Evolutionary conservation across 1,140 invertebrate genomes (phyloP).

Genomic region (Sinella curviseta): DNA sequence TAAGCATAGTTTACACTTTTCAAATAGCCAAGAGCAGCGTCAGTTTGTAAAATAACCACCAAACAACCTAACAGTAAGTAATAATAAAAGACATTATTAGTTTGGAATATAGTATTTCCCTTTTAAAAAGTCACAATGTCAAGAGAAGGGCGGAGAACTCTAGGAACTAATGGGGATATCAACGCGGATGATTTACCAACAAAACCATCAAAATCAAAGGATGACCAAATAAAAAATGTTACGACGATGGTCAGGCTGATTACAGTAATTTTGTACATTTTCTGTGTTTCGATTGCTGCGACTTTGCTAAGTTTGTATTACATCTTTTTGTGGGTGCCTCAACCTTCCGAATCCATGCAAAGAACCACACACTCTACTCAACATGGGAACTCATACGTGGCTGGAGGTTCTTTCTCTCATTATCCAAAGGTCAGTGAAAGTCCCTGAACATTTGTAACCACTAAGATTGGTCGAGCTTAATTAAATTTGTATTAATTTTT

Average conservation of each 20-base stretch:
- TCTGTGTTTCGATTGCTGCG: neutral
- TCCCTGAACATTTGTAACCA: neutral
- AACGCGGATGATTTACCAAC: too few species aligned
- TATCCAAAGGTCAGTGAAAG: neutral
- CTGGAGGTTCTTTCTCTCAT: neutral
- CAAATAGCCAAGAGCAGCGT: too few species aligned
- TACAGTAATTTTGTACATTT: neutral
- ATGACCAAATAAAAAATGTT: neutral
- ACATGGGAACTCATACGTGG: neutral
- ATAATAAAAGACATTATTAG: too few species aligned
- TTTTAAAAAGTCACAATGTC: too few species aligned
- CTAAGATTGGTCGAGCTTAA: too few species aligned
- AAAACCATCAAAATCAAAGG: neutral
- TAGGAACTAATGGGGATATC: too few species aligned
- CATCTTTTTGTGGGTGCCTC: neutral
- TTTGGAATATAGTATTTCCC: too few species aligned
- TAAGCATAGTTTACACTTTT: too few species aligned
- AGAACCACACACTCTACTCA: neutral
- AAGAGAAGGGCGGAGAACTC: too few species aligned
- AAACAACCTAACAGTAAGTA: too few species aligned
- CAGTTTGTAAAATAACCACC: too few species aligned
- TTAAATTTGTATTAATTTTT: too few species aligned
- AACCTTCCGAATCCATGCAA: neutral
- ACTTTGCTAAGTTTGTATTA: neutral
- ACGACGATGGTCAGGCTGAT: neutral